Percentiles rank a stretch among this genome's conserved stretches.
phyloP scores from a whole-genome alignment of 2,888 invertebrate species.

The Scaptomyza caliginosa region DNA sequence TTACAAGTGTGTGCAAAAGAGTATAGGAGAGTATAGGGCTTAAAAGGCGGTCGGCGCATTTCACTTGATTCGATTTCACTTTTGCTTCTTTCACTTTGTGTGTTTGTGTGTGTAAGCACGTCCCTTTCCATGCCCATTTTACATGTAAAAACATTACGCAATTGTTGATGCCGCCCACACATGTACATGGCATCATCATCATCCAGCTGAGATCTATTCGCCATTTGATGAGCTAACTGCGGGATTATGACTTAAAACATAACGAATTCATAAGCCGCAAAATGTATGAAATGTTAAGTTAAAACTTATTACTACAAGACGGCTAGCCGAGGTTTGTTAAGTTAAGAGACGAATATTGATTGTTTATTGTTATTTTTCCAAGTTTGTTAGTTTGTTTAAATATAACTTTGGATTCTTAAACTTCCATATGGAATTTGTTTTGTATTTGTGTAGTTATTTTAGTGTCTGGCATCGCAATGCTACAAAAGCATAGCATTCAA shows the following conservation, averaged over 20 bases:
- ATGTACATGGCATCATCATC: conserved; percentile 1
- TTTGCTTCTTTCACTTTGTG: conserved; percentile 16
- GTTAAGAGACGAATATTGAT: too few relatives aligned
- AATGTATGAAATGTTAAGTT: conserved; percentile 18
- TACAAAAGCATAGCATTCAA: conserved; percentile 35
- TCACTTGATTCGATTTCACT: conserved; percentile 35
- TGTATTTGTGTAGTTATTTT: neutral
- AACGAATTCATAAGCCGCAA: conserved; percentile 24
- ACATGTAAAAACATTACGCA: conserved; percentile 48
- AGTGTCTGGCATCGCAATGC: neutral
- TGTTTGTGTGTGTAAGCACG: conserved; percentile 21
- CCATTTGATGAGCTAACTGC: conserved; percentile 33
- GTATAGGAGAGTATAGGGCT: neutral
- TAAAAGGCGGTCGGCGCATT: conserved; percentile 23
- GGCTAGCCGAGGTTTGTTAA: neutral
- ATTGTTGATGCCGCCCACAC: conserved; percentile 56
- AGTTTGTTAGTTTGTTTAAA: neutral
- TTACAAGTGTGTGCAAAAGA: neutral
- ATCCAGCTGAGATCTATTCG: conserved; percentile 18
- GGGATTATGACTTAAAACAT: conserved; percentile 49
- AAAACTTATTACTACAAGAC: too few relatives aligned
- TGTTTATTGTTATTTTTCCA: too few relatives aligned
- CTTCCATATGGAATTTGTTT: neutral
- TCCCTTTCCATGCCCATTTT: neutral
- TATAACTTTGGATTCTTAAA: too few relatives aligned